Evolutionary conservation across 2,888 invertebrate genomes (phyloP).

Genomic region (Electrophaes corylata): DNA sequence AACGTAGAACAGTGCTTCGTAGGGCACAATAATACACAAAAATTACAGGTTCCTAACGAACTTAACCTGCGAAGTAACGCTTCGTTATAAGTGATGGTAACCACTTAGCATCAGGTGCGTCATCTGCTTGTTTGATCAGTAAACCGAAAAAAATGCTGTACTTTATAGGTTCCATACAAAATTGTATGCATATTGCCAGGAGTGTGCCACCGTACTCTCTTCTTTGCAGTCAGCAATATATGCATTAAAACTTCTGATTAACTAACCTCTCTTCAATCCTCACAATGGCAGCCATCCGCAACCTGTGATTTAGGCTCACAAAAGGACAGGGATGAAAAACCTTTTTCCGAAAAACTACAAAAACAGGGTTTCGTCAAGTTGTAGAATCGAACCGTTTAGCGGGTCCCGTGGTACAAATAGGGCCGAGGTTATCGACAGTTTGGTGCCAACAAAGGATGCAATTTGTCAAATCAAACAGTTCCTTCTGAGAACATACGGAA

Average conservation of each 20-base stretch:
- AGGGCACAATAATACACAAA: too few relatives aligned
- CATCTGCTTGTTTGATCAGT: too few relatives aligned
- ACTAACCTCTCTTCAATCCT: not conserved
- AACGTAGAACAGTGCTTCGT: too few relatives aligned
- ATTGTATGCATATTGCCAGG: too few relatives aligned
- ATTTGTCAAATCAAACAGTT: constrained; percentile 77
- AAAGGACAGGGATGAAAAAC: constrained; percentile 36
- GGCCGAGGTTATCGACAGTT: constrained; percentile 65
- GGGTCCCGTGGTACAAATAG: constrained; percentile 33
- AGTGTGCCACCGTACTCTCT: too few relatives aligned
- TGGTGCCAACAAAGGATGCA: constrained; percentile 70
- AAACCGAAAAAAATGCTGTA: too few relatives aligned
- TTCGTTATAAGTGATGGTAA: too few relatives aligned
- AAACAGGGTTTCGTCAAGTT: constrained; percentile 44
- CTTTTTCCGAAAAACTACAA: constrained; percentile 35
- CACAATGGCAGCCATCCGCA: constrained; percentile 9
- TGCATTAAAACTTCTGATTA: not conserved
- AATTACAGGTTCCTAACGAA: too few relatives aligned
- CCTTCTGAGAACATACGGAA: constrained; percentile 38
- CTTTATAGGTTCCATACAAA: too few relatives aligned
- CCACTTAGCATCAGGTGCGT: too few relatives aligned
- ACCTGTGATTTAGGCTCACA: constrained; percentile 22
- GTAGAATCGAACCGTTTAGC: constrained; percentile 63
- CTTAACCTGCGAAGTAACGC: too few relatives aligned
- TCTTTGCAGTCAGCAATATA: too few relatives aligned